phyloP scores from a whole-genome alignment of 2,888 invertebrate genomes.

The Nomada flava region DNA sequence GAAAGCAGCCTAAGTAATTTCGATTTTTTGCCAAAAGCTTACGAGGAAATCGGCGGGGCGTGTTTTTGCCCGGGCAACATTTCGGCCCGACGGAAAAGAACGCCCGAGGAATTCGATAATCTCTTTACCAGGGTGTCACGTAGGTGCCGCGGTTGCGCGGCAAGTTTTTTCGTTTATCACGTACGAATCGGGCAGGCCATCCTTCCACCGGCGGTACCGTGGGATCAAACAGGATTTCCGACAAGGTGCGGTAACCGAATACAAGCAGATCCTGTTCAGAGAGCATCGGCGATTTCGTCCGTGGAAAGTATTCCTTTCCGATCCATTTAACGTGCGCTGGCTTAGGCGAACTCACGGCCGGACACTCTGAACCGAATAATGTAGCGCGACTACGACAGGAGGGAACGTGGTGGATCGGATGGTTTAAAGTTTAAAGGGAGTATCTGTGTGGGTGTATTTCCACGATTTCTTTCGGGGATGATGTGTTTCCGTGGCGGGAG shows the following conservation, averaged over 20 bases:
- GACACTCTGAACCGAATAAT: background rate
- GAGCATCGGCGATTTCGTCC: constrained; percentile 56
- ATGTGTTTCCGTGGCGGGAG: too few relatives aligned
- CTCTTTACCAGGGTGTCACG: constrained; percentile 74
- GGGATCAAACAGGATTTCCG: constrained; percentile 77
- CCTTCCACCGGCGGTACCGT: constrained; percentile 66
- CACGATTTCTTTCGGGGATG: too few relatives aligned
- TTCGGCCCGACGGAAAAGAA: constrained; percentile 45
- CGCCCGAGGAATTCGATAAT: constrained; percentile 70
- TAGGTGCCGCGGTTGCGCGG: constrained; percentile 69
- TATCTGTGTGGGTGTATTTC: too few relatives aligned
- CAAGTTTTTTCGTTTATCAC: constrained; percentile 74
- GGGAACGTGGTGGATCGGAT: background rate
- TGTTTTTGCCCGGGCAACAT: constrained; percentile 46
- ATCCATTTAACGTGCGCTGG: constrained; percentile 54
- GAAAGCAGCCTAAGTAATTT: constrained; percentile 17
- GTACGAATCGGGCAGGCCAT: constrained; percentile 69
- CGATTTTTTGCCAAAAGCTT: constrained; percentile 46
- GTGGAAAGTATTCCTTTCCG: constrained; percentile 57
- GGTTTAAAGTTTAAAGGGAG: background rate
- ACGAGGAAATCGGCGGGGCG: constrained; percentile 57
- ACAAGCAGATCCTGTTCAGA: constrained; percentile 66
- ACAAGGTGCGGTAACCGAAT: constrained; percentile 75
- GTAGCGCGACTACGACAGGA: background rate
- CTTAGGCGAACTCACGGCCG: constrained; percentile 25